Evolutionary conservation across 2,113 vertebrate species (phyloP).

Genomic region (Gobiocypris rarus): DNA sequence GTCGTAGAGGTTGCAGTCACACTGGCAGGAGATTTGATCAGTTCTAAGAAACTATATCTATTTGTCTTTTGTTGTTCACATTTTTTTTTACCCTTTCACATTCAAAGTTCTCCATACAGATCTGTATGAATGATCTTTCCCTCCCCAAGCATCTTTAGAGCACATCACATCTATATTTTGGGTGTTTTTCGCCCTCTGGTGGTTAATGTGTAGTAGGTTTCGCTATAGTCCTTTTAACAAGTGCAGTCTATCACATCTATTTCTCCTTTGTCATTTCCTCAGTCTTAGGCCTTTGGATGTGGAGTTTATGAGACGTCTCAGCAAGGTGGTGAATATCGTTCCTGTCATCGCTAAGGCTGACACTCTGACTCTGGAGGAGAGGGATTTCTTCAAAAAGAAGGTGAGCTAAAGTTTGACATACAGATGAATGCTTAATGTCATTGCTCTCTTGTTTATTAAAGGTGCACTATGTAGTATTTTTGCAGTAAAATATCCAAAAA

Average conservation of each 20-base stretch:
- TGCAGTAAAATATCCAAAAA: too few species aligned
- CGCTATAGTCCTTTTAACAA: background rate
- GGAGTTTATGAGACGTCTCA: slow-evolving; percentile 98
- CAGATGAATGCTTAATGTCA: background rate
- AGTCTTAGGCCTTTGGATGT: slow-evolving; percentile 96
- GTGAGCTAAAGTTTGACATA: slow-evolving; percentile 67
- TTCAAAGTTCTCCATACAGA: background rate
- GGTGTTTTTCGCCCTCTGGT: slow-evolving; percentile 8
- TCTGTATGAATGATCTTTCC: background rate
- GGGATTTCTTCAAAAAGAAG: slow-evolving; percentile 95
- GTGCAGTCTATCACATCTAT: background rate
- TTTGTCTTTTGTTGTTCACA: background rate
- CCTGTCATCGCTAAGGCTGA: slow-evolving; percentile 97
- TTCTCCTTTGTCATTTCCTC: slow-evolving; percentile 17
- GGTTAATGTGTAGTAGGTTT: background rate
- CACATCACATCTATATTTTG: background rate
- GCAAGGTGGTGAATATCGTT: slow-evolving; percentile 98
- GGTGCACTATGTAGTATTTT: too few species aligned
- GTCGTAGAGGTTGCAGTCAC: background rate
- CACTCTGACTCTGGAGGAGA: slow-evolving; percentile 95
- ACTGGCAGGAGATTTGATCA: slow-evolving; percentile 2
- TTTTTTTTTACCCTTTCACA: background rate
- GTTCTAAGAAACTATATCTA: background rate
- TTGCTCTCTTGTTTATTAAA: background rate
- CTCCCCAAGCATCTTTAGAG: background rate